phyloP scores from a whole-genome alignment of 2,797 vertebrate species.

The Trachops cirrhosus region DNA sequence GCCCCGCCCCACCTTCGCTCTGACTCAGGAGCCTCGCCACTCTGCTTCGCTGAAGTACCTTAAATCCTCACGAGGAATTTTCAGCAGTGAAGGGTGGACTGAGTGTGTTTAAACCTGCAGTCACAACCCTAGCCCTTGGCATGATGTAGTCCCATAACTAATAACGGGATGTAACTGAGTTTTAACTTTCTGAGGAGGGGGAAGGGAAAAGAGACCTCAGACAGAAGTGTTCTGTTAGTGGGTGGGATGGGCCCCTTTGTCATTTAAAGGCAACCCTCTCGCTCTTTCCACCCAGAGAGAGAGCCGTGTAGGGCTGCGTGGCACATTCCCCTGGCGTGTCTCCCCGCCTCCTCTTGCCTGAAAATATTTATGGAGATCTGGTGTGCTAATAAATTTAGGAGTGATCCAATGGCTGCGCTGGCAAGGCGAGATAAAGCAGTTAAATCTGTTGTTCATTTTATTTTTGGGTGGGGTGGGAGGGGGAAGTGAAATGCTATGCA shows the following conservation, averaged over 20 bases:
- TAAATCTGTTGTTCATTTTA: slow-evolving; percentile 48
- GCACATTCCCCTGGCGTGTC: background rate
- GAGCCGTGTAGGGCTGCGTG: background rate
- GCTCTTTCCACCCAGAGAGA: background rate
- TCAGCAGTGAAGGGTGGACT: background rate
- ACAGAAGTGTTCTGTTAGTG: slow-evolving; percentile 51
- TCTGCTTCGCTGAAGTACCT: background rate
- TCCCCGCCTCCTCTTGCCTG: background rate
- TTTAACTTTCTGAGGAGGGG: slow-evolving; percentile 60
- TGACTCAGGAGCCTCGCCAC: background rate
- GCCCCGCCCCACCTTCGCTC: fast-evolving
- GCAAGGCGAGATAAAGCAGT: slow-evolving; percentile 15
- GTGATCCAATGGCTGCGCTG: background rate
- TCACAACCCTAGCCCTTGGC: background rate
- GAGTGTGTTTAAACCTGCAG: background rate
- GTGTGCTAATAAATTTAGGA: background rate
- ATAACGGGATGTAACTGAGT: slow-evolving; percentile 63
- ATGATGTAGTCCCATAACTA: slow-evolving; percentile 51
- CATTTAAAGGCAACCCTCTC: background rate
- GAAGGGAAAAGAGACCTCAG: background rate
- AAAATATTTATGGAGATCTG: slow-evolving; percentile 39
- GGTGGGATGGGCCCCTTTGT: slow-evolving; percentile 32
- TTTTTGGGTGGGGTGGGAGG: slow-evolving; percentile 55
- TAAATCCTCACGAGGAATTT: background rate
- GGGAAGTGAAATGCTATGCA: slow-evolving; percentile 54